A percentile compares a stretch with the other conserved stretches of the same genome.
Evolutionary conservation across 2,797 vertebrate species (phyloP).

Genomic region (Hafferia zeledoni): DNA sequence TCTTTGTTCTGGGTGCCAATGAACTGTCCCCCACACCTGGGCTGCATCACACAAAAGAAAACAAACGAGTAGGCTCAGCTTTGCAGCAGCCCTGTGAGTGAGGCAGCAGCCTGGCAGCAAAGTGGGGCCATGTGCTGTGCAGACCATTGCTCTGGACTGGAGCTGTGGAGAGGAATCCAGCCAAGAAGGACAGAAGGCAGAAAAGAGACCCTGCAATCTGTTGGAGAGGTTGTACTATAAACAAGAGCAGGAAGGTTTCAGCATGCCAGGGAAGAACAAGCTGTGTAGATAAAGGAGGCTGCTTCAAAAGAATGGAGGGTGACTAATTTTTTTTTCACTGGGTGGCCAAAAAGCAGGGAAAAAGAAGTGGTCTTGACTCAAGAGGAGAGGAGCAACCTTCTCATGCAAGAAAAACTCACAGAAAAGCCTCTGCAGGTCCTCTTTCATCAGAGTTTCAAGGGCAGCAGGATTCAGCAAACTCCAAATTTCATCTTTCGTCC

Average conservation of each 20-base stretch:
- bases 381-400: background rate
- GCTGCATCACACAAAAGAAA: background rate
- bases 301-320: constrained; percentile 1
- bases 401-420: background rate
- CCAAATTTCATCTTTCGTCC: background rate
- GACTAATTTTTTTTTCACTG: background rate
- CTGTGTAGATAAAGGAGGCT: constrained; percentile 45
- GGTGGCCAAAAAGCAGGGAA: background rate
- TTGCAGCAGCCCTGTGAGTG: background rate
- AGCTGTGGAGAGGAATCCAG: constrained; percentile 46
- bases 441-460: background rate
- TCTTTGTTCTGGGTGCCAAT: background rate
- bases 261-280: constrained; percentile 37
- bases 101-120: background rate
- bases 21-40: background rate
- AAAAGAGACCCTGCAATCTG: constrained; percentile 63
- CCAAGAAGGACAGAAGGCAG: constrained; percentile 67
- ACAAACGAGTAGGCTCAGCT: background rate
- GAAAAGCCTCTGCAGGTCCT: background rate
- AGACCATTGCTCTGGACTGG: constrained; percentile 54
- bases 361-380: constrained; percentile 16
- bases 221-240: constrained; percentile 54
- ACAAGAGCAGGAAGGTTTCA: constrained; percentile 52
- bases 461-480: background rate
- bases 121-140: background rate